phyloP scores from a whole-genome alignment of 2,888 invertebrate genomes.

The Ecdyonurus torrentis region DNA sequence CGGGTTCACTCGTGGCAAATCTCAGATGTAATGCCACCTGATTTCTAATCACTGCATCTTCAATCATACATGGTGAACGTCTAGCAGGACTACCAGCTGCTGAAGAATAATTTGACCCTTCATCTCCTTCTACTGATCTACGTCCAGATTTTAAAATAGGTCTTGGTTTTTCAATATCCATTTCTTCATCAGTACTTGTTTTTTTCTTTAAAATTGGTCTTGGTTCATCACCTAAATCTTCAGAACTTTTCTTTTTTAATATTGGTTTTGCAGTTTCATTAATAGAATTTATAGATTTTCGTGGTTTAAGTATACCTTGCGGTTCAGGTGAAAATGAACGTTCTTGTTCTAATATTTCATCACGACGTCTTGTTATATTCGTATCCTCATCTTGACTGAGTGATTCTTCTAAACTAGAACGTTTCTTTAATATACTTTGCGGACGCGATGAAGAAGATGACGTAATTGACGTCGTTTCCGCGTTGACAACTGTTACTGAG shows the following conservation, averaged over 20 bases:
- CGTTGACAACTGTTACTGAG: constrained; percentile 31
- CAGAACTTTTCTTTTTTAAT: constrained; percentile 64
- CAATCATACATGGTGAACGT: background rate
- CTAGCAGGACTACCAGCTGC: background rate
- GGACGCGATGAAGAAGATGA: constrained; percentile 40
- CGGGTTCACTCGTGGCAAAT: background rate
- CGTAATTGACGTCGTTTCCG: constrained; percentile 55
- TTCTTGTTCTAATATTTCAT: constrained; percentile 35
- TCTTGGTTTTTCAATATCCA: constrained; percentile 17
- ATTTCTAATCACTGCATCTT: background rate
- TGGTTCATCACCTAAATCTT: constrained; percentile 29
- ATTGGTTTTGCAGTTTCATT: constrained; percentile 45
- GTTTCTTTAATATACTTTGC: constrained; percentile 69
- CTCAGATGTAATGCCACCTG: background rate
- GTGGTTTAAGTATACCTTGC: constrained; percentile 65
- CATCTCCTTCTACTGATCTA: constrained; percentile 32
- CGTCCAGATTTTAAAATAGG: constrained; percentile 62
- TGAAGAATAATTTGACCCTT: background rate
- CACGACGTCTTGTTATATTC: constrained; percentile 32
- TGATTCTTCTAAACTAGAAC: constrained; percentile 64
- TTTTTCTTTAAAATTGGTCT: constrained; percentile 76
- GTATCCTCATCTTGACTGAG: constrained; percentile 40
- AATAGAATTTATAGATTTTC: constrained; percentile 29
- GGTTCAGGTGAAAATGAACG: constrained; percentile 39
- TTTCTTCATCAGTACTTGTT: constrained; percentile 51